These are phyloP conservation scores for Geodia barretti DNA, from an alignment of 37 sponge, comb jelly and placozoan genomes.

Conservation along the genomic window DNA sequence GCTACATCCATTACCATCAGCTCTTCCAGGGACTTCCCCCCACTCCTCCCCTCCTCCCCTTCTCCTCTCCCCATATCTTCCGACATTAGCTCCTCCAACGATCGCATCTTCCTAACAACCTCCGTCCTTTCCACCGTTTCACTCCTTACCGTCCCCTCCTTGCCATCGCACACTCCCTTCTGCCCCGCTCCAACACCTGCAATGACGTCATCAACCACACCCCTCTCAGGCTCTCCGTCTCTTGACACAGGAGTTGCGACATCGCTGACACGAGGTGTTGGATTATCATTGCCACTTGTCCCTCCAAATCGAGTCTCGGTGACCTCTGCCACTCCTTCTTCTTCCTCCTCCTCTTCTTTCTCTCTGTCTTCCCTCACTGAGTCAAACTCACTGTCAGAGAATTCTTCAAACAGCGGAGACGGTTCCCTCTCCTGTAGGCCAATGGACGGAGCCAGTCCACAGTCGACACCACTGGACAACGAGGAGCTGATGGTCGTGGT, in stretches of 20 bases:
- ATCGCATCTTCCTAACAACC: neutral
- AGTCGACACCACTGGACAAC: neutral
- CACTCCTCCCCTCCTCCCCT: no score
- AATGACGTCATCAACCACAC: neutral
- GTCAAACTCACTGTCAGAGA: conserved; percentile 66
- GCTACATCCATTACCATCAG: no score
- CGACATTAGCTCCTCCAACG: no score
- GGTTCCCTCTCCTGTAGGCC: neutral
- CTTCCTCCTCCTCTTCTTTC: neutral
- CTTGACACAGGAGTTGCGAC: neutral
- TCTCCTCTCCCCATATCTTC: no score
- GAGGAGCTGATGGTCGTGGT: no score
- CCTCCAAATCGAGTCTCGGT: neutral
- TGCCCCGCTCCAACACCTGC: neutral
- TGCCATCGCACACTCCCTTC: neutral
- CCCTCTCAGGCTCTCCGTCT: neutral
- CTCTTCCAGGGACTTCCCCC: no score
- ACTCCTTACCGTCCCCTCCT: neutral
- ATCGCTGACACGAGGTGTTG: neutral
- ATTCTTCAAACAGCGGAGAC: conserved; percentile 73
- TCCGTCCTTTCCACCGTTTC: neutral
- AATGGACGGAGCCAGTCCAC: neutral
- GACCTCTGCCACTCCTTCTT: neutral
- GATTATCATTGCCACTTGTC: neutral
- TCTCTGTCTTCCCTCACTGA: neutral